Evolutionary conservation across 2,888 invertebrate species (phyloP), one percentile per base, ranked within the genome.

Genomic region (Dryomyza anilis): DNA sequence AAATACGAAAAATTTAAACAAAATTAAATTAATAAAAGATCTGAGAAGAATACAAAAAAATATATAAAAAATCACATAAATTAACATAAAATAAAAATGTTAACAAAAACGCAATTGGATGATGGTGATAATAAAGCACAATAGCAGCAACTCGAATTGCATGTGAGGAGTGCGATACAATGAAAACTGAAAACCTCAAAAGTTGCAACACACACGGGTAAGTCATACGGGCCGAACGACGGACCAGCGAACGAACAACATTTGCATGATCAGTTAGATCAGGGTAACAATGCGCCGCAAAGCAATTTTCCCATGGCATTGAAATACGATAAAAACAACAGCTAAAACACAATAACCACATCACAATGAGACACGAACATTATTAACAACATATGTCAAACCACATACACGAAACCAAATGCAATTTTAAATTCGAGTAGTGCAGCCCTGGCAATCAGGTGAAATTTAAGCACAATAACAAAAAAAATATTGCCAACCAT

Each of bases 261-360:
- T 33, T 12, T 8, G 12, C 7, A 33, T 33, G 7, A 33, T 8
- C 7, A 33, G 6, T 12, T 8, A 33, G 33, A 33, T 33, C 2
- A 25, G 6, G 46, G 59, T 48, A 58, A 19, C 21, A 33, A 29
- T n/a, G 43, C 21, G 59, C 21, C 21, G 59, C 46, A 29, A 46
- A 46, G 30, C 33, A 23, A 59, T 48, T 59, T 57, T 59, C 59
- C 30, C 59, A 59, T 59, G 59, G 48, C 59, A 59, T 59, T 59
- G 59, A 59, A 59, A 59, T 46, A 14, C 21, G 33, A 59, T 59
- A 33, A 46, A 59, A 59, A 59, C 59, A 59, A 59, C 48, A 7
- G 59, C 46, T 59, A 59, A 46, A 48, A 46, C 48, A 39, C 39
- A 39, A 7, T 7, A 39, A 6, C 39, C 12, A 39, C 7, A 39